Base-by-base conservation (phyloP, 2,113 vertebrate species). In the Shinisaurus crocodilurus region DNA sequence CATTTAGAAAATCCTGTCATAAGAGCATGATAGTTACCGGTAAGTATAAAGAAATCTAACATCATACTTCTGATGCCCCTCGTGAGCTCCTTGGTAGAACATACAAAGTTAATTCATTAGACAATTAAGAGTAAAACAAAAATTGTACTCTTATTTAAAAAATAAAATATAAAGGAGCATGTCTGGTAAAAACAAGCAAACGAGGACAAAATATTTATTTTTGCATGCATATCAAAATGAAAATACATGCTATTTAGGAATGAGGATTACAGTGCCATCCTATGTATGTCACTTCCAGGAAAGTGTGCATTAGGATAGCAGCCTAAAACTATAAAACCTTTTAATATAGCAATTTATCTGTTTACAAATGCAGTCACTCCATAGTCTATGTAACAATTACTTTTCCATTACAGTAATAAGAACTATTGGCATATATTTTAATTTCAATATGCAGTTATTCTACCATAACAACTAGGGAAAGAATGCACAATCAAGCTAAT, bases 191-290 rank as follows among this genome's bases (percentile, higher is more conserved):
- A 95, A 80, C 1, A 54, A 89, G 57, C 25, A 95, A 86, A 67
- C 69, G 63, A 82, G 90, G 82, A 91, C 0, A 48, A 90, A 69
- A 87, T 92, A 81, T 80, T 75, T 87, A 90, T 91, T 95, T 96
- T 95, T 76, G 82, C 91, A 94, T 92, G 87, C 60, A 93, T 95
- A 92, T 94, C 88, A 95, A 93, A 96, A 96, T 5, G 8, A 90
- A 69, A 95, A 91, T 57, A 92, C 93, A 91, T 69, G 75, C 92
- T 93, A 91, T 79, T 94, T 96, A 90, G 91, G 25, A 65, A 70
- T 40, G 48, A 54, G 29, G 29, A 25, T n/a, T 69, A n/a, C 32
- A 48, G 10, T 79, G 20, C 5, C 40, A 67, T 48, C 40, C 57
- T 67, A 45, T 45, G 57, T 29, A 77, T 50, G 23, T 67, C 69